Evolutionary conservation across 2,888 invertebrate species (phyloP).

Genomic region (Himalopsyche japonica): DNA sequence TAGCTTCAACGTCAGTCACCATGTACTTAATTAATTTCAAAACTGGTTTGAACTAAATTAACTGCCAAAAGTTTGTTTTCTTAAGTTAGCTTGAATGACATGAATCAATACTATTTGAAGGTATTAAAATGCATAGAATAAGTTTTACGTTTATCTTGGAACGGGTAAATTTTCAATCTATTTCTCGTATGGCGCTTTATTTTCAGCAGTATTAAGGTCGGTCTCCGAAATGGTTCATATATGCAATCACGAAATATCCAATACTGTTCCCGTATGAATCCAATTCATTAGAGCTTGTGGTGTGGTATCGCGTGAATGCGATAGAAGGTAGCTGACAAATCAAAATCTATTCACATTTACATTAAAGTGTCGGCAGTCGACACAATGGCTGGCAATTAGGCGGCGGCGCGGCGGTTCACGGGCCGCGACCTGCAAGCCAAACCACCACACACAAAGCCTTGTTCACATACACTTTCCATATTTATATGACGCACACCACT

Average conservation of each 20-base stretch:
- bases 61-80: too few species aligned
- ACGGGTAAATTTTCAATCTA: too few species aligned
- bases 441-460: background rate
- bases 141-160: too few species aligned
- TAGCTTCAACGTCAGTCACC: too few species aligned
- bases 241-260: background rate
- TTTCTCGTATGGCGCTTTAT: too few species aligned
- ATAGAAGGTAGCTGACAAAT: slow-evolving; percentile 48
- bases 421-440: background rate
- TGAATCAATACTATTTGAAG: too few species aligned
- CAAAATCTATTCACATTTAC: slow-evolving; percentile 65
- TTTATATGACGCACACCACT: background rate
- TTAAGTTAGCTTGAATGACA: too few species aligned
- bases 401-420: slow-evolving; percentile 40
- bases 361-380: slow-evolving; percentile 49
- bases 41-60: too few species aligned
- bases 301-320: background rate
- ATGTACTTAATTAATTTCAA: too few species aligned
- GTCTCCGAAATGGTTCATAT: too few species aligned
- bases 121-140: too few species aligned
- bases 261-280: background rate
- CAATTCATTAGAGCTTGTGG: background rate
- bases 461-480: background rate
- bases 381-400: slow-evolving; percentile 64
- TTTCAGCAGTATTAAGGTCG: too few species aligned